Base-by-base conservation (phyloP, 2,113 vertebrate species). In the Acanthisitta chloris region DNA sequence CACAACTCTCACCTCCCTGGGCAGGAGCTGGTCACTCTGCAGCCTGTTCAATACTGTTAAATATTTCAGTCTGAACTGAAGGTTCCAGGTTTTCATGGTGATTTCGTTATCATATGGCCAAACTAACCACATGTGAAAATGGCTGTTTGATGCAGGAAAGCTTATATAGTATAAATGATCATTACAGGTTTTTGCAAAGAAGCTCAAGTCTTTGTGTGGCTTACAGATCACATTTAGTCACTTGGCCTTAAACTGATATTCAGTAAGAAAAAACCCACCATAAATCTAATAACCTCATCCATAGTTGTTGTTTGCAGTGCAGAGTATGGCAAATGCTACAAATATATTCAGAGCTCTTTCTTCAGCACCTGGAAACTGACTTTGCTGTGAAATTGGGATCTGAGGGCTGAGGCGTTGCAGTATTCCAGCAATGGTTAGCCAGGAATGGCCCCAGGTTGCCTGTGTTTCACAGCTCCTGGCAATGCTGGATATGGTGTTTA, bases 191-290 rank as follows among this genome's bases (percentile, higher is more conserved):
- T 62, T 54, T 83, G 48, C 23, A 38, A 55, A 78, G 29, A 7
- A 81, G 29, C 34, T 86, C 20, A 54, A 15, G 38, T 70, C 40
- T 54, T 57, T 26, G 3, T 83, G 71, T 0, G 1, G 5, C 8
- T 57, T 78, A 26, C 5, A 59, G 81, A 51, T 73, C 38, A 15
- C 13, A 3, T 38, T 88, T 86, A 67, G 45, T 87, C 17, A 20
- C 15, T 2, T 14, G 29, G 12, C 64, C 70, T 64, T 77, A 61
- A 67, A 61, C 16, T 62, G 43, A 74, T 69, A 45, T 14, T 64
- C 0, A 3, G 10, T 24, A 71, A 57, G 51, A 21, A 76, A 46
- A 46, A 57, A 33, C 6, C 0, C 23, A 28, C 28, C 17, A 33
- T 42, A 45, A 62, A 46, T 54, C 19, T 59, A 17, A n/a, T 9